phyloP scores from a whole-genome alignment of 2,113 vertebrate species.

The Cheirogaleus medius region DNA sequence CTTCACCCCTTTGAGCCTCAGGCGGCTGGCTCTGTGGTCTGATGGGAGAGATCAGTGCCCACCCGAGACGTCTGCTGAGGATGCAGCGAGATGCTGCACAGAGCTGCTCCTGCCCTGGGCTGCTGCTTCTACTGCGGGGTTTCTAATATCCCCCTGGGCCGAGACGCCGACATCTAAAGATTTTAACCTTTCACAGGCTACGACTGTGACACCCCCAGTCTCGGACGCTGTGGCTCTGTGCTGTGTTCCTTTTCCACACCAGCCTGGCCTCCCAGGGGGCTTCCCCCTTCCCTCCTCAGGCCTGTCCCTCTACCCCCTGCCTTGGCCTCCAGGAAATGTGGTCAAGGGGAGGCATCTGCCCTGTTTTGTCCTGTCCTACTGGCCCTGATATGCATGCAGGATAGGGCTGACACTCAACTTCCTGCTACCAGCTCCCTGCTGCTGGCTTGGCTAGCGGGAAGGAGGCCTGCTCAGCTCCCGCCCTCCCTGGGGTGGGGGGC shows the following conservation, averaged over 20 bases:
- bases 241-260: not conserved
- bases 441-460: not conserved
- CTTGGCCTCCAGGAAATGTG: not conserved
- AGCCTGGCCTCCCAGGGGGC: not conserved
- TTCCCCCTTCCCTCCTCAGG: not conserved
- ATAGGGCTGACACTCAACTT: not conserved
- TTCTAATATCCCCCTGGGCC: not conserved
- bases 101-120: not conserved
- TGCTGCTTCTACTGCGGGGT: not conserved
- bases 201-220: rapidly evolving
- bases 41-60: not conserved
- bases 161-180: not conserved
- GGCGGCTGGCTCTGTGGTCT: not conserved
- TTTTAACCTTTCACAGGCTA: not conserved
- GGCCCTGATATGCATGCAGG: not conserved
- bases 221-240: not conserved
- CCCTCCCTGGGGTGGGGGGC: not conserved
- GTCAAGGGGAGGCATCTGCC: not conserved
- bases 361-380: not conserved
- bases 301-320: not conserved
- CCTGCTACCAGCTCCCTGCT: not conserved
- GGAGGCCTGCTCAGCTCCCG: not conserved
- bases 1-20: not conserved
- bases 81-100: not conserved
- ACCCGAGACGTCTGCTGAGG: not conserved